These are phyloP conservation scores for Siniperca obscura DNA, from an alignment of 2,797 vertebrate genomes.

Conservation along the genomic window DNA sequence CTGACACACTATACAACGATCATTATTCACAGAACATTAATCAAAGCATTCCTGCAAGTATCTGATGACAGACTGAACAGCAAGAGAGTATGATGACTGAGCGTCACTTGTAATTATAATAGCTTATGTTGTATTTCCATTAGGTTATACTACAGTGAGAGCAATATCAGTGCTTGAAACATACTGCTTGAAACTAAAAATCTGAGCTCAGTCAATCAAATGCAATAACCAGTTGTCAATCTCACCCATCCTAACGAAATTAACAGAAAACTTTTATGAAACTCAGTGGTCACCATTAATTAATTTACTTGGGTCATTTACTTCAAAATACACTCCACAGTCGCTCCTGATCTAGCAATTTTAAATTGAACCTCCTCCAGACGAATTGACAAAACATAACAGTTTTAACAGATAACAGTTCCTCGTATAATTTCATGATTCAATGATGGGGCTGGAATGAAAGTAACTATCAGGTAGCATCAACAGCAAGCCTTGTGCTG, in stretches of 20 bases:
- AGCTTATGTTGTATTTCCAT: not conserved
- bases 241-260: not conserved
- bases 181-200: not conserved
- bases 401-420: not conserved
- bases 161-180: not conserved
- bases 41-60: not conserved
- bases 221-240: not conserved
- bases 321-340: not conserved
- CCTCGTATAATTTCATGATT: not conserved
- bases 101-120: not conserved
- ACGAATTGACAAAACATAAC: not conserved
- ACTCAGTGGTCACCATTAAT: not conserved
- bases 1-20: not conserved
- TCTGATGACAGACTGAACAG: slow-evolving; percentile 1
- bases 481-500: not conserved
- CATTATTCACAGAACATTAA: not conserved
- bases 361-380: not conserved
- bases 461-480: slow-evolving; percentile 21
- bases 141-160: not conserved
- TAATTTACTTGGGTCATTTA: not conserved
- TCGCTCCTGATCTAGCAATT: not conserved
- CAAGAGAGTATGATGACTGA: not conserved
- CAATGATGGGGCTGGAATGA: slow-evolving; percentile 1
- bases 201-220: not conserved
- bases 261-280: not conserved